Evolutionary conservation across 2,113 vertebrate species (phyloP).

Genomic region (Scomber colias): DNA sequence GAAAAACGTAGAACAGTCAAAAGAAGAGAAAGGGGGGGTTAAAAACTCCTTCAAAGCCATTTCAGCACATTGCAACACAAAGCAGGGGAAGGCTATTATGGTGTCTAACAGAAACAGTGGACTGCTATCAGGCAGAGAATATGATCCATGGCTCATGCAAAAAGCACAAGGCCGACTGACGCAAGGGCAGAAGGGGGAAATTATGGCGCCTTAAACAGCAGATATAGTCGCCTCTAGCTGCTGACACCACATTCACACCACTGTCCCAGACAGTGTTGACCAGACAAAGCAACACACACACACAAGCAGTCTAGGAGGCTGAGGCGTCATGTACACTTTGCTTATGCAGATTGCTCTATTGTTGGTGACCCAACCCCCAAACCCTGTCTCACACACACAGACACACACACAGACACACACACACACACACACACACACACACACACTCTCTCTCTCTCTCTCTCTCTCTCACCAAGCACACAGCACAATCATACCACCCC

Average conservation of each 20-base stretch:
- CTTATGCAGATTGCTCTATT: constrained; percentile 61
- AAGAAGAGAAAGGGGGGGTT: constrained; percentile 38
- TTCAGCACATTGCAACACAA: constrained; percentile 61
- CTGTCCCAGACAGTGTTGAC: constrained; percentile 45
- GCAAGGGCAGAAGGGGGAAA: constrained; percentile 45
- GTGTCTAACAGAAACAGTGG: constrained; percentile 37
- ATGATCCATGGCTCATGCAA: constrained; percentile 48
- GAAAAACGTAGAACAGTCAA: constrained; percentile 37
- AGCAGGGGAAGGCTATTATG: constrained; percentile 50
- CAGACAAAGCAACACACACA: constrained; percentile 53
- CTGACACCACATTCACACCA: constrained; percentile 20
- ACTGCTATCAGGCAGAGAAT: constrained; percentile 56
- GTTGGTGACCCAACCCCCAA: constrained; percentile 55
- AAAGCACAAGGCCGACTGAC: constrained; percentile 43
- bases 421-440: background rate
- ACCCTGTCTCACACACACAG: background rate
- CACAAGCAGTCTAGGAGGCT: constrained; percentile 8
- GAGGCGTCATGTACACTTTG: constrained; percentile 26
- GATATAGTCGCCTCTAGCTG: constrained; percentile 25
- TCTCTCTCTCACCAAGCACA: background rate
- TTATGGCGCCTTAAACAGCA: constrained; percentile 27
- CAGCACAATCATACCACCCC: background rate
- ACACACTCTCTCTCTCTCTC: background rate
- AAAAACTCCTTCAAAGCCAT: constrained; percentile 59
- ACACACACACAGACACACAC: no score